Base-by-base conservation (phyloP, 2,888 invertebrate genomes). In the Andrena praecox region DNA sequence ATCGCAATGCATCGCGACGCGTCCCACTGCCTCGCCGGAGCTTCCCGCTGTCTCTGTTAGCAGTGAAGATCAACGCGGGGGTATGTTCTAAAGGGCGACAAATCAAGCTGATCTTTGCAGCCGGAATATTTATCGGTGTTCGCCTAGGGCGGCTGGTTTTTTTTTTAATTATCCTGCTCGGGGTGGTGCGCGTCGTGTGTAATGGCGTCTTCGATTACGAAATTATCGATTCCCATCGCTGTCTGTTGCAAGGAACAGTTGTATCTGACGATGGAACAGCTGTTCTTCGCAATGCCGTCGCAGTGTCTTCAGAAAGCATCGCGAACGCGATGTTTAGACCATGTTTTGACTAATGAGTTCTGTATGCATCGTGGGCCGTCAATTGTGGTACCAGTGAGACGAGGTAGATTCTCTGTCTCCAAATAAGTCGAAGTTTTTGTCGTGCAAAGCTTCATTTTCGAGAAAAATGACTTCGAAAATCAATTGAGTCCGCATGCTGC, bases 141-240 rank as follows among this genome's bases (percentile, higher is more conserved):
- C n/a, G 27, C 31, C 48, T 31, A 62, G 70, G 31, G 62, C 35
- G 42, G 67, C 54, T n/a, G 62, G 54, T 10, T 35, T 33, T 33
- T 70, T 71, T 78, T 82, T 82, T 68, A 82, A 79, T 78, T 82
- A 78, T 75, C 71, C 56, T 54, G 50, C 70, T 59, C 63, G 52
- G 48, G 62, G 70, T 62, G 29, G 35, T 5, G 42, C 42, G 54
- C 10, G 31, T 54, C 74, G 48, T 70, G 75, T 75, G 75, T 75
- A 78, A 64, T 31, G 60, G 48, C 35, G 52, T 59, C 35, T 70
- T 31, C 35, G 70, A 75, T 69, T 74, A 70, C 70, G 66, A 82
- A 82, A 75, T 75, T 74, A 50, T 67, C 74, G 74, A 82, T 77
- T 62, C 71, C 56, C 74, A 71, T 67, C 66, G 71, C 52, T 54